Evolutionary conservation across 2,113 vertebrate species (phyloP), one percentile per base, ranked within the genome.

Genomic region (Corythaixoides concolor): DNA sequence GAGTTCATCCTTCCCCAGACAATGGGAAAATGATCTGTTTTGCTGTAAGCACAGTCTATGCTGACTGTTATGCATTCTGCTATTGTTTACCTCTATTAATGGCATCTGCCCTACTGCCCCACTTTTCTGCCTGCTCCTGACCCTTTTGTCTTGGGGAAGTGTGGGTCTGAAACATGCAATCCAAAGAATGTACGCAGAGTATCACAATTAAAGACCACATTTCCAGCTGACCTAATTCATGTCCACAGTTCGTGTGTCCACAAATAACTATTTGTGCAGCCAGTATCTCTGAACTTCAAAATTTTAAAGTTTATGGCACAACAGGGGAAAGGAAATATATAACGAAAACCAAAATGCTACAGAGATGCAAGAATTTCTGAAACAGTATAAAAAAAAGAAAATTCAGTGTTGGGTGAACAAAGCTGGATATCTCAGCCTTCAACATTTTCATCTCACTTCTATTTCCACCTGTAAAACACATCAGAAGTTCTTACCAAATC

Each of bases 91-190:
- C 63, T 84, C 76, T 87, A 26, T 60, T 52, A 76, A 69, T 62
- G 81, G 89, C 74, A 97, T 95, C 93, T 96, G 91, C 59, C 93
- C 94, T 95, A 94, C 87, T 97, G 93, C 88, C 95, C 91, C 95
- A 91, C 67, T 96, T 96, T 94, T 91, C 62, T 58, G 87, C 77
- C 60, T 93, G 80, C 17, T 35, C 77, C n/a, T 0, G 0, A 68
- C 22, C 85, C 91, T 76, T 96, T 96, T 96, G 94, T 96, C 70
- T 92, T 91, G 20, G 26, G 75, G 53, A 95, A 92, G 67, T 87
- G 43, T 27, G 62, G 62, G 45, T 95, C 88, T 91, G 62, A 62
- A 96, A 93, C 28, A 47, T 62, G 28, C 0, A 0, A 85, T 58
- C 53, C 74, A 89, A 96, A 89, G 94, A 89, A 83, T 69, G 87